Base-by-base conservation (phyloP, 2,797 vertebrate species). In the Schizopygopsis malacanthus region DNA sequence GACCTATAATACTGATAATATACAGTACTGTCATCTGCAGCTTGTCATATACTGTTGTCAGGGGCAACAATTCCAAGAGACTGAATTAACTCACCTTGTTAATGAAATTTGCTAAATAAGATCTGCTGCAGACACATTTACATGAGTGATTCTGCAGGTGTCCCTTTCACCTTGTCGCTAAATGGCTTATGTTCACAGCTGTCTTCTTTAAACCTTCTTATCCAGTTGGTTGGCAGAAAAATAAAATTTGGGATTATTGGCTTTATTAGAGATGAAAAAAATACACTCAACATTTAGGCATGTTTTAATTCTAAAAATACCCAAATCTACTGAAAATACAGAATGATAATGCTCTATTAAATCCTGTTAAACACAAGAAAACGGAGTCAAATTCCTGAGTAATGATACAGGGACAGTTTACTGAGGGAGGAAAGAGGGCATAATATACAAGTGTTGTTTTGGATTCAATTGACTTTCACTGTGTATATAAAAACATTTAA, bases 61-160 rank as follows among this genome's bases (percentile, higher is more conserved):
- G 13, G 43, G 45, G 25, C 71, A 73, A 9, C n/a, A 33, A 18
- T 10, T 16, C 15, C 45, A 33, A 50, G 45, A 28, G 45, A 50
- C 72, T 75, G 72, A 75, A 47, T 75, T 2, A 50, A 50, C 45
- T 8, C 28, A 69, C 7, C 37, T 69, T 69, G 37, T 39, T 69
- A 41, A 77, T 15, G 15, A 41, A n/a, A 25, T 41, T 59, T 59
- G 18, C 52, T 15, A 59, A 78, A 56, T 52, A 22, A 39, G 20
- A 56, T n/a, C 20, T 15, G 33, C 33, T 22, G 20, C 28, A 41
- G 33, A 78, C 20, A 39, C 33, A 9, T 59, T 59, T 59, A 78
- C 20, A 78, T 78, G 75, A 59, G 52, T 77, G 18, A 56, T 77
- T 56, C 50, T 77, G 20, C 52, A 13, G 75, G 50, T 56, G 33